Base-by-base conservation (phyloP, 2,113 vertebrate species). In the Ovis canadensis region DNA sequence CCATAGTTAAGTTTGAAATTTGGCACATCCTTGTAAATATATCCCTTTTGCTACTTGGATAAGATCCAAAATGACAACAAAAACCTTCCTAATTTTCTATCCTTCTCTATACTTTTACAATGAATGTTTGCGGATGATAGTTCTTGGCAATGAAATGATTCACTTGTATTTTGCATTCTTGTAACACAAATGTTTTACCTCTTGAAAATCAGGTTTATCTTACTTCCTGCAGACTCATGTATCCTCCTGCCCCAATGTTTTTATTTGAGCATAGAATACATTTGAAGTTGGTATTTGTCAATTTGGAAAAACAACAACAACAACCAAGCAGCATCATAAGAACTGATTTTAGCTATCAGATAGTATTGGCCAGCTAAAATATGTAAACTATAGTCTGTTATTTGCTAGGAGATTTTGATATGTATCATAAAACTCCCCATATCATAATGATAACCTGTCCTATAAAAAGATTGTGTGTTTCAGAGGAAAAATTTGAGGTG, bases 331-430 rank as follows among this genome's bases (percentile, higher is more conserved):
- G 33, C 11, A 9, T 52, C 91, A 21, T 45, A 54, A 94, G 50
- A 67, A 88, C 14, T 88, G 6, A 90, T 50, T 84, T 82, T 40
- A 64, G 90, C 57, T 82, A 23, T 27, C 33, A 91, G 88, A 91
- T 43, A 78, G n/a, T 3, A 57, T 88, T 88, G 40, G 31, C 48
- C 57, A 77, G 3, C 87, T 92, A 93, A 88, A 85, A 64, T 33
- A 52, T 77, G 64, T 67, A 77, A 91, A 81, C 87, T 54, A 23
- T 25, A n/a, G 29, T 64, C 6, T 31, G 54, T 62, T 82, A 45
- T 90, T 96, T 88, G 33, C n/a, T 67, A 85, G 54, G 29, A 94
- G 71, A n/a, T 85, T 97, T 96, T 71, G 27, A n/a, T 7, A 84
- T n/a, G 7, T 60, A 60, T 95, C 21, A 45, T 21, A 86, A 81